Base-by-base conservation (phyloP, 2,113 vertebrate genomes). In the Hystrix cristata region DNA sequence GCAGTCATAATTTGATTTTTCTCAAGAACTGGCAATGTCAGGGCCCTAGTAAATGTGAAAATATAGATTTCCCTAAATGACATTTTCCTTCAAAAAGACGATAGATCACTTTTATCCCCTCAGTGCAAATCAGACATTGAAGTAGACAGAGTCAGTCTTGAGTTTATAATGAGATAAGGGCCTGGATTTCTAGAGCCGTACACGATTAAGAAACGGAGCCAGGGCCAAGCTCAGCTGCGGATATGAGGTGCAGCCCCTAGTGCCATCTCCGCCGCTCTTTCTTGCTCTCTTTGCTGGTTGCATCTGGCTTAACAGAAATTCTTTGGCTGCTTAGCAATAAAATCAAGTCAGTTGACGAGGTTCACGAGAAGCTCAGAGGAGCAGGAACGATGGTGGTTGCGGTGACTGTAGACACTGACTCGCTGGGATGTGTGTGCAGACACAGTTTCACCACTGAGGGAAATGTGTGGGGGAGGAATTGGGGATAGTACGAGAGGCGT, bases 1-100 rank as follows among this genome's bases (percentile, higher is more conserved):
- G 71, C 81, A 57, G 31, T 53, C 51, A 38, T 38, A 62, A 84
- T 62, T 93, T 90, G 67, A 79, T 84, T 62, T 90, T 78, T 27
- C 23, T 67, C 31, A 57, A 74, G 60, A 51, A 76, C 31, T 48
- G 23, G 74, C 21, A 8, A 18, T 43, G 38, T 86, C 34, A 15
- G 6, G 51, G 7, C 87, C 46, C 15, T 21, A 5, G 38, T 38
- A 29, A 86, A 69, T 57, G 80, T 48, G 55, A 57, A 79, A 86
- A 55, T 65, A 46, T 7, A 48, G 95, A 71, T 90, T 74, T 88
- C 48, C 38, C 48, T 83, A 51, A 74, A 76, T 14, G 18, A 31
- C 59, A 31, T 88, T 90, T 59, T 57, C 46, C 29, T 53, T 59
- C 90, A 29, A 19, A 46, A 53, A 69, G 46, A 93, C 71, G 86